A percentile compares a stretch with the other conserved stretches of the same genome.
Evolutionary conservation across 2,888 invertebrate genomes (phyloP).

Genomic region (Drosophila incognita): DNA sequence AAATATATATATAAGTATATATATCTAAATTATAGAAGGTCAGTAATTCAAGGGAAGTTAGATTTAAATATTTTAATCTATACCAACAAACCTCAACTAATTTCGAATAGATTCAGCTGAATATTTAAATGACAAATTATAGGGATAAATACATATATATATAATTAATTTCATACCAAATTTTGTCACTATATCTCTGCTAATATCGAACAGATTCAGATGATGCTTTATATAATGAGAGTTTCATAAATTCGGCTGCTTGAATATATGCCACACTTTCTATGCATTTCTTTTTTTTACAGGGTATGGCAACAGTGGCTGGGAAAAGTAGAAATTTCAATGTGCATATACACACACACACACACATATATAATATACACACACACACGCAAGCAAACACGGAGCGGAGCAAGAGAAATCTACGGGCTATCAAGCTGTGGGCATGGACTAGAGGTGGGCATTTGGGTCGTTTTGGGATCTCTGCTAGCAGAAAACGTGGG

Average conservation of each 20-base stretch:
- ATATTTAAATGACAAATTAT: neutral
- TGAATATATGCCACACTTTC: neutral
- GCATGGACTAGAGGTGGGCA: conserved; percentile 2
- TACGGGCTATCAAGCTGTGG: conserved; percentile 58
- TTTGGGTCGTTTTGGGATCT: conserved; percentile 2
- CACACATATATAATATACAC: conserved; percentile 11
- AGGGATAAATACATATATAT: neutral
- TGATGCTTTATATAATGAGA: neutral
- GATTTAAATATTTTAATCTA: neutral
- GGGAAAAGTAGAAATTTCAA: conserved; percentile 72
- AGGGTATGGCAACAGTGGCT: conserved; percentile 30
- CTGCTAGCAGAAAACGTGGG: conserved; percentile 34
- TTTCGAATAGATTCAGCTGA: neutral
- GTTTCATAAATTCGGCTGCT: neutral
- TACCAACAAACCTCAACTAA: no score
- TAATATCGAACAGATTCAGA: neutral
- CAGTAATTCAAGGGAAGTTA: neutral
- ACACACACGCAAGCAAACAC: conserved; percentile 69
- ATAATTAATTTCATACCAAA: neutral
- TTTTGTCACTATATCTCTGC: neutral
- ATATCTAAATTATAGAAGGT: neutral
- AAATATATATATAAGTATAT: neutral
- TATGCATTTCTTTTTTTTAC: neutral
- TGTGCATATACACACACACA: conserved; percentile 68
- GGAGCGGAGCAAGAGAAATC: conserved; percentile 56